Evolutionary conservation across 2,797 vertebrate genomes (phyloP), one percentile per base, ranked within the genome.

Genomic region (Sebastes aleutianus): DNA sequence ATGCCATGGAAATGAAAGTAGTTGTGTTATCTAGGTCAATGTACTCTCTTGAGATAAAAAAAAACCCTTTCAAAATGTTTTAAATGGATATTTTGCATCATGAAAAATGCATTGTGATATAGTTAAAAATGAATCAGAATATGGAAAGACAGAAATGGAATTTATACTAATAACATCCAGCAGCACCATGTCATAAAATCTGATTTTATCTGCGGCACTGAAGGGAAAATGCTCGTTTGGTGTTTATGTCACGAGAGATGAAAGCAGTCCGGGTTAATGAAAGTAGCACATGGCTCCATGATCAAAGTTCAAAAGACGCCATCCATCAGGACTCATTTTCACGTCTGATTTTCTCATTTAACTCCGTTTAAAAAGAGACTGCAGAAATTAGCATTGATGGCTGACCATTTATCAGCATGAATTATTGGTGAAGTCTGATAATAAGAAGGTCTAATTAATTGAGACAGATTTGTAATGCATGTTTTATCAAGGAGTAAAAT

Each of bases 241-340:
- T 78, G 58, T 79, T 81, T 27, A 61, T 76, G 43, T 74, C 61
- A 75, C 32, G 7, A 82, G 47, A 43, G 57, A 87, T 82, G 16
- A 85, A 78, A 79, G 73, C 34, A 31, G 50, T 31, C 10, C 18
- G 29, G 29, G 53, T 85, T 76, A 79, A 65, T 74, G 61, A 72
- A 73, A 58, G 62, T 8, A 64, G 6, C 84, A 85, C 73, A 82
- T 82, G 80, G 66, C 62, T 85, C 72, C 27, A 31, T 56, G 67
- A 85, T 78, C 68, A 77, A 82, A 81, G 75, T 66, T 83, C 73
- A 88, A 82, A 85, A 70, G 39, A 80, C 50, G 2, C 79, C 83
- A 92, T 92, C 79, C 67, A 90, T 91, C 87, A 89, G 59, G 29
- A 58, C 47, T 79, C 12, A 87, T 84, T 73, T 78, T 74, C 63